Percentiles rank a stretch among this genome's conserved stretches.
Evolutionary conservation across 2,888 invertebrate genomes (phyloP).

Genomic region (Nezara viridula): DNA sequence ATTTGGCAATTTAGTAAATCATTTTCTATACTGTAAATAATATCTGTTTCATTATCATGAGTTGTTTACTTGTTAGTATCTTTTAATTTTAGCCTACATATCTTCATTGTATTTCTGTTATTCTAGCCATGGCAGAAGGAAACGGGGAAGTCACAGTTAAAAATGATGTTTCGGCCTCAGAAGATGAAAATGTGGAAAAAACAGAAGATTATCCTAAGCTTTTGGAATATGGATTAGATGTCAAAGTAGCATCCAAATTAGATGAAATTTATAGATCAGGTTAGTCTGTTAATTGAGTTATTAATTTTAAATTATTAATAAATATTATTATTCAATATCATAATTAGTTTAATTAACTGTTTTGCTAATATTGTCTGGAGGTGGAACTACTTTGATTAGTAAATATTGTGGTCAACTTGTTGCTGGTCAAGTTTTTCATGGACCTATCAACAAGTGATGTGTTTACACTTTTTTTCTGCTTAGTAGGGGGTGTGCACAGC

Average conservation of each 20-base stretch:
- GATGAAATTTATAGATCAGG: slow-evolving; percentile 98
- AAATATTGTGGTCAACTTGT: slow-evolving; percentile 50
- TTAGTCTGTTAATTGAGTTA: slow-evolving; percentile 66
- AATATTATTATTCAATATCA: background rate
- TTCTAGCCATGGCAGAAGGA: slow-evolving; percentile 86
- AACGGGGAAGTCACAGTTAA: slow-evolving; percentile 84
- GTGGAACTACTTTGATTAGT: background rate
- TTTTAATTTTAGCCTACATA: background rate
- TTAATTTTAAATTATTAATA: too few species aligned
- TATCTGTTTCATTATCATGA: background rate
- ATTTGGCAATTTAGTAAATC: background rate
- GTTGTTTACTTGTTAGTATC: background rate
- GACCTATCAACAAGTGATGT: slow-evolving; percentile 53
- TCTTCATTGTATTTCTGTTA: slow-evolving; percentile 60
- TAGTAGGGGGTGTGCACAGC: background rate
- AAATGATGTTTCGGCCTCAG: slow-evolving; percentile 74
- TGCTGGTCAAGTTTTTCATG: slow-evolving; percentile 51
- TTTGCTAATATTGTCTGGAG: background rate
- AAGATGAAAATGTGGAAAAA: slow-evolving; percentile 76
- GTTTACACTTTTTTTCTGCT: slow-evolving; percentile 33
- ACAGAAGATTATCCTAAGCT: slow-evolving; percentile 95
- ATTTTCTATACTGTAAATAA: background rate
- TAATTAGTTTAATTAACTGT: background rate
- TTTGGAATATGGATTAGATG: slow-evolving; percentile 95
- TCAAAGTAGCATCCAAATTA: slow-evolving; percentile 93